Conservation (phyloP, 2,797 vertebrate species). For the Chromobotia macracanthus region DNA sequence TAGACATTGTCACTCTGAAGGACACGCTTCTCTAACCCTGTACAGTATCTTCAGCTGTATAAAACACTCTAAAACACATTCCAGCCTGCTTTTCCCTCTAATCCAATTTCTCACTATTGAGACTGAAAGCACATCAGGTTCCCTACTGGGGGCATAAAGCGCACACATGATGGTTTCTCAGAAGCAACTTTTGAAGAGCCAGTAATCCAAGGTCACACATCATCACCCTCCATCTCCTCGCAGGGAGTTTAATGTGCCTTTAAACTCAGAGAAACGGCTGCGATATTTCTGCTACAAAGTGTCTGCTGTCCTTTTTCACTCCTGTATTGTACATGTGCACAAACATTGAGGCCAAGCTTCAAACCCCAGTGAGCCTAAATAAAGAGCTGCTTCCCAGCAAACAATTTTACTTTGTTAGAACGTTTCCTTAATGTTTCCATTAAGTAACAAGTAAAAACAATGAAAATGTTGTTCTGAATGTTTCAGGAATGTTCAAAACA, state of each 20-base stretch:
- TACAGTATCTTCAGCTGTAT: constrained; percentile 16
- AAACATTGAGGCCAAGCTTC: background rate
- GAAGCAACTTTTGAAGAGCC: constrained; percentile 37
- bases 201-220: constrained; percentile 52
- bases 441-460: too few relatives aligned
- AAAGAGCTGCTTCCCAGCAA: background rate
- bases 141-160: constrained; percentile 48
- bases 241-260: constrained; percentile 46
- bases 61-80: constrained; percentile 32
- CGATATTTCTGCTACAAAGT: constrained; percentile 33
- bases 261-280: constrained; percentile 25
- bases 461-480: too few relatives aligned
- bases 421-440: too few relatives aligned
- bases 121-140: constrained; percentile 24
- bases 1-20: background rate
- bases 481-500: too few relatives aligned
- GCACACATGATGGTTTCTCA: constrained; percentile 37
- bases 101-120: constrained; percentile 32
- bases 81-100: constrained; percentile 9
- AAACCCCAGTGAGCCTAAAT: background rate
- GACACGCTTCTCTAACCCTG: constrained; percentile 8
- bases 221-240: constrained; percentile 37
- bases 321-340: background rate
- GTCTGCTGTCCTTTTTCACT: background rate
- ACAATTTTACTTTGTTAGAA: too few relatives aligned